These are phyloP conservation scores for Drosophila varians DNA, from an alignment of 1,140 invertebrate species.

Conservation along the genomic window DNA sequence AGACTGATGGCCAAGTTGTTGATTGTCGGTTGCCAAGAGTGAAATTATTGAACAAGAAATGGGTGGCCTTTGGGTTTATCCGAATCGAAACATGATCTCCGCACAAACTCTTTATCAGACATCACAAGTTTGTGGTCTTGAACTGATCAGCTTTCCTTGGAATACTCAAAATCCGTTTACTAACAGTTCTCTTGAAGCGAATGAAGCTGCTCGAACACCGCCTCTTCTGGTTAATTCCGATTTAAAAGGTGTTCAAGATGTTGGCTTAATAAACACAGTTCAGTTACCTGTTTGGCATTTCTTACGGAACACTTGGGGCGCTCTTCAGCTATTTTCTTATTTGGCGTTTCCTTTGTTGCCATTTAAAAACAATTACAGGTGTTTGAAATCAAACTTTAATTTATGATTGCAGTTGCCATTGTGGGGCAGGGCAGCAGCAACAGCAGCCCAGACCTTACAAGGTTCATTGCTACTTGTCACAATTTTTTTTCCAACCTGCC, in stretches of 20 bases:
- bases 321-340: conserved; percentile 10
- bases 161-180: conserved; percentile 6
- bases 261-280: conserved; percentile 26
- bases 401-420: conserved; percentile 12
- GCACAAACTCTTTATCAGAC: neutral
- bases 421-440: conserved; percentile 11
- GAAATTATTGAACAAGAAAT: conserved; percentile 78
- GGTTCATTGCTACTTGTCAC: conserved; percentile 80
- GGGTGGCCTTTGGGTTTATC: conserved; percentile 5
- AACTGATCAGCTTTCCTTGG: conserved; percentile 4
- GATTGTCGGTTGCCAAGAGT: conserved; percentile 77
- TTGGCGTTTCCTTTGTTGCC: conserved; percentile 26
- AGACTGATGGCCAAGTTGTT: conserved; percentile 72
- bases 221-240: conserved; percentile 10
- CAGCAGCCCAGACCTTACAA: conserved; percentile 70
- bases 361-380: conserved; percentile 40
- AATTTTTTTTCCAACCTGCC: conserved; percentile 42
- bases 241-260: conserved; percentile 6
- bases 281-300: conserved; percentile 25
- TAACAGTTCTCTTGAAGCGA: conserved; percentile 5
- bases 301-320: conserved; percentile 18
- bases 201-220: neutral
- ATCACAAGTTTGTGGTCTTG: neutral
- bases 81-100: conserved; percentile 1
- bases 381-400: conserved; percentile 55